Base-by-base conservation (phyloP, 2,888 invertebrate species). In the Diploptera punctata region DNA sequence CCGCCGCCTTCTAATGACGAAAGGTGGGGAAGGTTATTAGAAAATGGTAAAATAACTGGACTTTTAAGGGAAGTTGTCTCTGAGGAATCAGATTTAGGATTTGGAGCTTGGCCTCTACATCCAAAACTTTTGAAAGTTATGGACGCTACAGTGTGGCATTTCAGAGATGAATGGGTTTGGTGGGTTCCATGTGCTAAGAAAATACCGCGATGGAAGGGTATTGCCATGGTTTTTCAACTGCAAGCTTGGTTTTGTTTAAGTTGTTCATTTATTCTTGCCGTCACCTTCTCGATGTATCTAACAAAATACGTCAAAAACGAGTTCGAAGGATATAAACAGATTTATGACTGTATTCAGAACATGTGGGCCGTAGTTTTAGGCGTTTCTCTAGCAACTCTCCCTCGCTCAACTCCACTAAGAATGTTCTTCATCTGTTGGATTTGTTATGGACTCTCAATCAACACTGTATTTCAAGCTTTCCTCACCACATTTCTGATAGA, bases 41-140 rank as follows among this genome's bases (percentile, higher is more conserved):
- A 33, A 29, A 19, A 60, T 31, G 60, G 60, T 2, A 16, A n/a
- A 18, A 31, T 60, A 29, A 60, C 60, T 18, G 60, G 60, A 29
- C 60, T 60, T 3, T 5, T 60, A 18, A 31, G 60, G 31, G 31
- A 60, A n/a, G 16, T 60, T 4, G n/a, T 60, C 31, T 3, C n/a
- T 16, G 24, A 43, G 1, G 43, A 29, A 43, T 38, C 62, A 2
- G 62, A 62, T 38, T 21, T 62, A 13, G 62, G 62, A 1, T 62
- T 62, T 21, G 38, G 38, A 16, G 62, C 43, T 18, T 62, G 62
- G 62, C 62, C 62, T 18, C 21, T 62, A 19, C 62, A 62, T 43
- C 62, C 38, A 4, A 5, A 1, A n/a, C 38, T 38, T 19, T 21
- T 62, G 3, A 21, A 19, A 9, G 16, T 38, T 19, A 4, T 62